Evolutionary conservation across 1,140 invertebrate species (phyloP), one percentile per base, ranked within the genome.

Genomic region (Halyomorpha halys): DNA sequence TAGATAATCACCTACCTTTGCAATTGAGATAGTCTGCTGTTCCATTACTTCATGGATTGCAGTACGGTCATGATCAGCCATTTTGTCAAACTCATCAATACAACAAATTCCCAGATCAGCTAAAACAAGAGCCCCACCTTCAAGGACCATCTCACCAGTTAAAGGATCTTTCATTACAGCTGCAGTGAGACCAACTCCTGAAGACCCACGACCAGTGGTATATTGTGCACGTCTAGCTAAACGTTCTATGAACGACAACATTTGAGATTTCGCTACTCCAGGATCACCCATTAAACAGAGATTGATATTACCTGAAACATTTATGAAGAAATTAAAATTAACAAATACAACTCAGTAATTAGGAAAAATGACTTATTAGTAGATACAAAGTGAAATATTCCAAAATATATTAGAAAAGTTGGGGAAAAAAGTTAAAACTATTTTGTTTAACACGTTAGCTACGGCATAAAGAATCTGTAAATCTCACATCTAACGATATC

Each of bases 31-130:
- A 1, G 97, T 99, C 77, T 99, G 97, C 73, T 99, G 97, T 80
- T 99, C 97, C 97, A 99, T 99, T 8, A 96, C 94, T 78, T 99
- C 97, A 74, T 99, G 97, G 70, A 99, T 98, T 47, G 97, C 93
- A 0, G 94, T 97, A 70, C 96, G 82, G 77, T 99, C 97, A 15
- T 75, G 74, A 65, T 99, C 96, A 51, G 94, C 88, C 96, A 99
- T 99, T 79, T 99, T 99, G 76, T 99, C 97, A 77, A 99, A 99
- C 78, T 99, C 97, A 73, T 99, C 97, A 75, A 99, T 99, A 73
- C 97, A 99, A 74, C 97, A 99, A 44, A 99, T 90, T 23, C 97
- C 89, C 72, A 94, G 86, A 79, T 99, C 97, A 16, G 97, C 97
- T 54, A 99, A 74, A 14, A 99, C 97, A 1, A 99, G 77, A n/a